phyloP scores from a whole-genome alignment of 30 jellyfish, hydroid and myxozoan genomes.

The Turritopsis dohrnii region DNA sequence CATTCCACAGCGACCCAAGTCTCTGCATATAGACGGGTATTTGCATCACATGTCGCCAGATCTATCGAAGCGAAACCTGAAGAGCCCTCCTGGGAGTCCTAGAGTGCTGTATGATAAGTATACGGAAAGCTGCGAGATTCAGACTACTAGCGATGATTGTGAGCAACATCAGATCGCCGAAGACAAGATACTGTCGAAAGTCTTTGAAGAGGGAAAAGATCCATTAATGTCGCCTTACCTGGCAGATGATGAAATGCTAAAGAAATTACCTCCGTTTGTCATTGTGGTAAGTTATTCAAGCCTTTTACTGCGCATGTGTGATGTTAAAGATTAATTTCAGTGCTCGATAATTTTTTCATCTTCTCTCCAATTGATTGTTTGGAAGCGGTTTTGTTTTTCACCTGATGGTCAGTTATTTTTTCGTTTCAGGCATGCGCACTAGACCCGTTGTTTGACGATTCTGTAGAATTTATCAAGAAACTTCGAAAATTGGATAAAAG shows the following conservation, averaged over 20 bases:
- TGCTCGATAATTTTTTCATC: neutral
- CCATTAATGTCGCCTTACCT: slow-evolving; percentile 93
- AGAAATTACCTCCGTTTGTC: slow-evolving; percentile 62
- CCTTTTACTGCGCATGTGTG: neutral
- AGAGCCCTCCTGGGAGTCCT: neutral
- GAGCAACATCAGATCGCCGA: neutral
- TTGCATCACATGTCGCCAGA: neutral
- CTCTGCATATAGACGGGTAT: neutral
- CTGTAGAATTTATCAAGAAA: slow-evolving; percentile 78
- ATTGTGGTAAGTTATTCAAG: slow-evolving; percentile 63
- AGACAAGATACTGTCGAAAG: neutral
- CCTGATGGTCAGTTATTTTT: neutral
- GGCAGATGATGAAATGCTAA: slow-evolving; percentile 67
- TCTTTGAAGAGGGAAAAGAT: slow-evolving; percentile 37
- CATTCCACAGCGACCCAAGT: neutral
- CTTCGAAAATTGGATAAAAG: slow-evolving; percentile 41
- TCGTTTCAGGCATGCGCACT: slow-evolving; percentile 79
- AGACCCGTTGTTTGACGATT: slow-evolving; percentile 95
- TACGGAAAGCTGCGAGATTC: slow-evolving; percentile 18
- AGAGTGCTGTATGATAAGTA: slow-evolving; percentile 3
- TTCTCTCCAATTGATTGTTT: neutral
- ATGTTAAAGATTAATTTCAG: neutral
- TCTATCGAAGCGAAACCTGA: neutral
- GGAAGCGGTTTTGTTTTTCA: neutral
- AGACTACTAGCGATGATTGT: slow-evolving; percentile 10